phyloP scores from a whole-genome alignment of 2,113 vertebrate species.

The Bettongia penicillata region DNA sequence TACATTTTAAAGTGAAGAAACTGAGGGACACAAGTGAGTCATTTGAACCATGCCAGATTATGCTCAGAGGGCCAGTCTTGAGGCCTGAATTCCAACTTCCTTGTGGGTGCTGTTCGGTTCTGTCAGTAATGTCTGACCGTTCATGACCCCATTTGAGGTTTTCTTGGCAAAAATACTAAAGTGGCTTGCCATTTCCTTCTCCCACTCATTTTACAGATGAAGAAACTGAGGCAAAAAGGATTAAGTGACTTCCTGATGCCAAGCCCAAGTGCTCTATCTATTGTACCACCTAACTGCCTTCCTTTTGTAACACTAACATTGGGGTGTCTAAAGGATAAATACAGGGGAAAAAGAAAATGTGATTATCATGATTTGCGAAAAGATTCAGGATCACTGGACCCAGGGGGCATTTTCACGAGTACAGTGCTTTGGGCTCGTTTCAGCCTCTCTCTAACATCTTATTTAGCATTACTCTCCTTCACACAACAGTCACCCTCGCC shows the following conservation, averaged over 20 bases:
- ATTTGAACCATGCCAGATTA: not conserved
- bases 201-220: not conserved
- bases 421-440: not conserved
- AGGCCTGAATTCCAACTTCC: not conserved
- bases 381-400: not conserved
- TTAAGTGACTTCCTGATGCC: not conserved
- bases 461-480: not conserved
- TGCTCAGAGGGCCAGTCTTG: not conserved
- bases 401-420: not conserved
- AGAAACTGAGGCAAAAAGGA: not conserved
- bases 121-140: not conserved
- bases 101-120: not conserved
- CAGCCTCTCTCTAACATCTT: not conserved
- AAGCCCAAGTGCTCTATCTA: not conserved
- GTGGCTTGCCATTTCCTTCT: not conserved
- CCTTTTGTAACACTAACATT: not conserved
- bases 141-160: not conserved
- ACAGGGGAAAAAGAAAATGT: not conserved
- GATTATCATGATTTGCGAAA: not conserved
- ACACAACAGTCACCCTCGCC: not conserved
- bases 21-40: not conserved
- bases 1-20: not conserved
- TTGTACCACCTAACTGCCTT: not conserved
- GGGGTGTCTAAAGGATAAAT: not conserved
- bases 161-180: not conserved